A percentile compares a stretch with the other conserved stretches of the same genome.
Evolutionary conservation across 2,113 vertebrate species (phyloP).

Genomic region (Corythornis vintsioides): DNA sequence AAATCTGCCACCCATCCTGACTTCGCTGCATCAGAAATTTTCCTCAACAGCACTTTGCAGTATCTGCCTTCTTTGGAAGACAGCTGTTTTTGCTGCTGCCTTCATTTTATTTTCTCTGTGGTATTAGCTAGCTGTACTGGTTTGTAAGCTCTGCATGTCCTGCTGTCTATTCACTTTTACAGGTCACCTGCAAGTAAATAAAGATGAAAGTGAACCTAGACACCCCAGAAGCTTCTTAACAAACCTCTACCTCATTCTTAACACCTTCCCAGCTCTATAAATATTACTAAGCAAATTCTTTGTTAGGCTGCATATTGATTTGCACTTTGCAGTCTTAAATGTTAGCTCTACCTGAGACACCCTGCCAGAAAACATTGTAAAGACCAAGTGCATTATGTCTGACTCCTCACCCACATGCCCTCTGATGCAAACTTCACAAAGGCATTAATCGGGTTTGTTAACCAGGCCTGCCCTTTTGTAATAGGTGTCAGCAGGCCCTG

Average conservation of each 20-base stretch:
- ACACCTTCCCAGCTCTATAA: not conserved
- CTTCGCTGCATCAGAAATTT: not conserved
- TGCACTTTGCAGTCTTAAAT: not conserved
- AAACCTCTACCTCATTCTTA: not conserved
- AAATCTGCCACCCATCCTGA: rapidly evolving
- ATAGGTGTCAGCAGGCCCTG: not conserved
- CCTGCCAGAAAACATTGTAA: not conserved
- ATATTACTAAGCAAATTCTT: not conserved
- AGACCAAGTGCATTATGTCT: not conserved
- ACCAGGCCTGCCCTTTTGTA: not conserved
- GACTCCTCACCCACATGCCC: not conserved
- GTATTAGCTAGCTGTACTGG: not conserved
- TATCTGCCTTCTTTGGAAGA: not conserved
- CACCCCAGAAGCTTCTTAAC: not conserved
- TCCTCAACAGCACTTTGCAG: not conserved
- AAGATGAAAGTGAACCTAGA: not conserved
- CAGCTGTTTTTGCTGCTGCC: not conserved
- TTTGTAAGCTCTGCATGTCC: not conserved
- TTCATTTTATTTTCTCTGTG: not conserved
- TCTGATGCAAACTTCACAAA: not conserved
- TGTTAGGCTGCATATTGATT: not conserved
- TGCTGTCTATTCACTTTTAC: not conserved
- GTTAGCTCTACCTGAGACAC: not conserved
- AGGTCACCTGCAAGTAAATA: not conserved
- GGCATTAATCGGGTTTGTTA: not conserved